phyloP scores from a whole-genome alignment of 1,140 invertebrate genomes.

The Papilio polytes region DNA sequence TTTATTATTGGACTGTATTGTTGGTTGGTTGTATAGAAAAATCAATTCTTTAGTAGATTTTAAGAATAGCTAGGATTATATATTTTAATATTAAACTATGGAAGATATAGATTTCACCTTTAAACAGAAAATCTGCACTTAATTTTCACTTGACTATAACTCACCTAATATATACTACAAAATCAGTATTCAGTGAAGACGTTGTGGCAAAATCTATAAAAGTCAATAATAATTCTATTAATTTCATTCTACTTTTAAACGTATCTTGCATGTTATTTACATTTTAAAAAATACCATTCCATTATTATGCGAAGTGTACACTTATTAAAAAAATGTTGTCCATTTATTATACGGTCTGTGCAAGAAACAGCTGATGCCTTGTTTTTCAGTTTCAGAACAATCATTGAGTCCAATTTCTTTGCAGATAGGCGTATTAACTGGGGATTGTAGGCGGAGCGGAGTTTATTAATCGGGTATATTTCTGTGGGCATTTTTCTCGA shows the following conservation, averaged over 20 bases:
- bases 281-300: neutral
- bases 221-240: neutral
- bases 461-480: conserved; percentile 75
- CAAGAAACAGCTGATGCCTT: conserved; percentile 36
- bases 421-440: conserved; percentile 43
- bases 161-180: neutral
- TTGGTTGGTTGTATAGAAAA: neutral
- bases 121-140: neutral
- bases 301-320: neutral
- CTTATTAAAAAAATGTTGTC: conserved; percentile 17
- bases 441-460: conserved; percentile 47
- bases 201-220: neutral
- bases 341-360: conserved; percentile 5
- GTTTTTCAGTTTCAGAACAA: conserved; percentile 32
- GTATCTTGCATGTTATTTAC: neutral
- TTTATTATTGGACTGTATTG: conserved; percentile 10
- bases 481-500: conserved; percentile 75
- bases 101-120: neutral
- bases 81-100: neutral
- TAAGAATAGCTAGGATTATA: neutral
- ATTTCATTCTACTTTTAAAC: neutral
- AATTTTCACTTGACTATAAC: too few relatives aligned
- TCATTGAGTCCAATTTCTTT: conserved; percentile 44
- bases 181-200: neutral
- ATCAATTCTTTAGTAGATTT: neutral